Evolutionary conservation across 2,113 vertebrate species (phyloP).

Genomic region (Rafetus swinhoei): DNA sequence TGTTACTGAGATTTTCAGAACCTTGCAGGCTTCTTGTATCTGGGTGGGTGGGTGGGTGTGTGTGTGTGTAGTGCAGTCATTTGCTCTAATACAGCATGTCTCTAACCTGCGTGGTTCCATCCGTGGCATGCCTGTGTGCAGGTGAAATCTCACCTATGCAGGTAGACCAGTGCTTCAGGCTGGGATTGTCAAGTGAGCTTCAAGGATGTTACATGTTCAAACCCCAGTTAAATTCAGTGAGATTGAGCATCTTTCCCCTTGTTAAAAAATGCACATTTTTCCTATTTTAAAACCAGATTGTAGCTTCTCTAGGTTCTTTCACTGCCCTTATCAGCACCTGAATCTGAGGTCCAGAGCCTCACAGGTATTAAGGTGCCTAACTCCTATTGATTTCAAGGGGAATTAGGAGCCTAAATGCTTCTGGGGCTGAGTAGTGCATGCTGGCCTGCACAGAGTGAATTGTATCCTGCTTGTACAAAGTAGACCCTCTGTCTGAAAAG

Average conservation of each 20-base stretch:
- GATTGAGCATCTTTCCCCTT: background rate
- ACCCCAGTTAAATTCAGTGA: background rate
- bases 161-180: background rate
- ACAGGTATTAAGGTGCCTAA: background rate
- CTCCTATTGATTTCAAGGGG: no score
- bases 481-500: background rate
- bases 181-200: background rate
- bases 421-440: background rate
- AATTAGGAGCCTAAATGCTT: background rate
- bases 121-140: background rate
- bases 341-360: background rate
- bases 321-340: background rate
- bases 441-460: background rate
- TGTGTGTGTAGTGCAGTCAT: fast-evolving
- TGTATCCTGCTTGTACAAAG: background rate
- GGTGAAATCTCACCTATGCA: background rate
- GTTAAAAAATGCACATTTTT: background rate
- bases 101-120: background rate
- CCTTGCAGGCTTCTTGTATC: background rate
- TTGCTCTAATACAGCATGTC: fast-evolving
- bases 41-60: no score
- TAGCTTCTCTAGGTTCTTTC: background rate
- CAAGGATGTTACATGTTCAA: no score
- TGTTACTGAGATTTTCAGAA: constrained; percentile 78
- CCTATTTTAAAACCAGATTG: background rate